These are phyloP conservation scores for Python bivittatus DNA, from an alignment of 2,113 vertebrate genomes.

Conservation along the genomic window DNA sequence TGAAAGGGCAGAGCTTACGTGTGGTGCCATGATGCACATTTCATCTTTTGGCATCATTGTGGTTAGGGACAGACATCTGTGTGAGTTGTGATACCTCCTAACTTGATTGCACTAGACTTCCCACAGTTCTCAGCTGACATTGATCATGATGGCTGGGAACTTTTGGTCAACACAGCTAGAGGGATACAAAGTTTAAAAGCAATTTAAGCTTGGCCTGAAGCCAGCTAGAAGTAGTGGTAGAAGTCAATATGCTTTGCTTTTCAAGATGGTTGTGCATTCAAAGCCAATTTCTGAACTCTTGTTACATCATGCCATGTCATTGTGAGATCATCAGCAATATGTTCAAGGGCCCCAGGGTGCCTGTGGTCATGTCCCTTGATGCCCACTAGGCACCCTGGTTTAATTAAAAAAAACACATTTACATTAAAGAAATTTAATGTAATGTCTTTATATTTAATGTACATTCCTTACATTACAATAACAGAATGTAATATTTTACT, in stretches of 20 bases:
- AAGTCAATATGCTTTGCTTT: background rate
- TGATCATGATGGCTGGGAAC: background rate
- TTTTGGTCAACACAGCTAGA: background rate
- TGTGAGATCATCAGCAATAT: background rate
- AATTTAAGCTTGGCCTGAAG: background rate
- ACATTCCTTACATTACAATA: background rate
- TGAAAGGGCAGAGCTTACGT: background rate
- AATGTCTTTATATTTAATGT: background rate
- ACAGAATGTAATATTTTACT: background rate
- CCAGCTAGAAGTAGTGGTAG: background rate
- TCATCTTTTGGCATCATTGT: background rate
- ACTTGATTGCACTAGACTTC: background rate
- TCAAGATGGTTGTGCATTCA: background rate
- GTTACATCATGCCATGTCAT: background rate
- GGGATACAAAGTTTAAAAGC: background rate
- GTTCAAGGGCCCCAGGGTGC: background rate
- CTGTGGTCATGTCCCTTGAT: background rate
- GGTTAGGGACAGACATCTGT: background rate
- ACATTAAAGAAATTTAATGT: background rate
- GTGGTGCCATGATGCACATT: background rate
- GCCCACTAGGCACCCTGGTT: background rate
- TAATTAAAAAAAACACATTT: background rate
- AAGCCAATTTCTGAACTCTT: background rate
- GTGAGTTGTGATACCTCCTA: background rate
- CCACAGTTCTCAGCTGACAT: background rate